phyloP scores from a whole-genome alignment of 2,113 vertebrate species.

The Hypanus sabinus region DNA sequence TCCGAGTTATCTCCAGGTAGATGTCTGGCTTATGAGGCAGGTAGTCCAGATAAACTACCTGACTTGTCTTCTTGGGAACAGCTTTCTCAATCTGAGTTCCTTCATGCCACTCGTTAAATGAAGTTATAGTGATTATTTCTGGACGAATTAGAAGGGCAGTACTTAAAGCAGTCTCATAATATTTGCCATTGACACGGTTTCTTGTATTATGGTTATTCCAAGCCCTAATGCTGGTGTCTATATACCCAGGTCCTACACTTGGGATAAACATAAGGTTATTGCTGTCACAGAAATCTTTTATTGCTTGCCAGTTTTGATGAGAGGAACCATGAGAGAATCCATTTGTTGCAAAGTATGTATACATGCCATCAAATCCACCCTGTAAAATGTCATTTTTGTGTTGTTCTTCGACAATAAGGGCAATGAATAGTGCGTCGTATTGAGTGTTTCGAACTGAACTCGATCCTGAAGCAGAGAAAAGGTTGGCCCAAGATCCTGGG shows the following conservation, averaged over 20 bases:
- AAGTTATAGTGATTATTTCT: conserved; percentile 84
- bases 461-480: conserved; percentile 72
- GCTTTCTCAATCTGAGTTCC: conserved; percentile 95
- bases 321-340: conserved; percentile 93
- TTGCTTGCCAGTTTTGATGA: conserved; percentile 77
- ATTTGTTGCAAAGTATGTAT: conserved; percentile 95
- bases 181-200: conserved; percentile 87
- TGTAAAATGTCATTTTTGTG: conserved; percentile 78
- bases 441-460: conserved; percentile 73
- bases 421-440: conserved; percentile 82
- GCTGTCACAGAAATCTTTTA: conserved; percentile 80
- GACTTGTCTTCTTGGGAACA: conserved; percentile 69
- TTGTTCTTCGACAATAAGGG: conserved; percentile 85
- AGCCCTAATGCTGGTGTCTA: conserved; percentile 85
- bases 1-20: conserved; percentile 86
- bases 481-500: conserved; percentile 78
- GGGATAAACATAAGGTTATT: conserved; percentile 85
- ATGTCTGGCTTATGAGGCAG: conserved; percentile 77
- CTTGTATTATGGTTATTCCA: conserved; percentile 93
- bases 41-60: conserved; percentile 78
- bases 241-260: conserved; percentile 89
- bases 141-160: conserved; percentile 71
- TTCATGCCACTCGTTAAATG: conserved; percentile 98
- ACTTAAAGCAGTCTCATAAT: conserved; percentile 80
- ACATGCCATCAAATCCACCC: conserved; percentile 89